Conservation (phyloP, 2,888 invertebrate species). For the Lithophane socia region DNA sequence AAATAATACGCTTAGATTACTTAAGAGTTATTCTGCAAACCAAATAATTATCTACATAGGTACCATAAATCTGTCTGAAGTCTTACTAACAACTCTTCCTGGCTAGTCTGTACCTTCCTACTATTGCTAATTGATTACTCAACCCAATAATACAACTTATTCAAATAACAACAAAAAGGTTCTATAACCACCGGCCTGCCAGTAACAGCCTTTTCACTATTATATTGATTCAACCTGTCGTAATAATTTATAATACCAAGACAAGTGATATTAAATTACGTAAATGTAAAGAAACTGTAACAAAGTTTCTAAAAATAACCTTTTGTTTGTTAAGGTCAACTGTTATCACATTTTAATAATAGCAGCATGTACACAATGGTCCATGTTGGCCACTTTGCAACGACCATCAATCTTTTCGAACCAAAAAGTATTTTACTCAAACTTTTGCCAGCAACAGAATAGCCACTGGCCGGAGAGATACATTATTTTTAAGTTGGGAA, state of each 20-base stretch:
- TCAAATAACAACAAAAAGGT: slow-evolving; percentile 45
- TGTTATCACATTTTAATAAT: slow-evolving; percentile 17
- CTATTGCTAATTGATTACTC: slow-evolving; percentile 41
- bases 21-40: slow-evolving; percentile 23
- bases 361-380: slow-evolving; percentile 22
- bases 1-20: slow-evolving; percentile 31
- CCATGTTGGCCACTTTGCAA: slow-evolving; percentile 16
- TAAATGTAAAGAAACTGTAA: slow-evolving; percentile 54
- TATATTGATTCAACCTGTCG: slow-evolving; percentile 60
- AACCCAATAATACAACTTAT: slow-evolving; percentile 38
- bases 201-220: slow-evolving; percentile 43
- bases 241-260: slow-evolving; percentile 56
- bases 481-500: neutral
- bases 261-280: slow-evolving; percentile 62
- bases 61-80: slow-evolving; percentile 43
- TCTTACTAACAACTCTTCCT: slow-evolving; percentile 37
- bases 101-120: slow-evolving; percentile 19
- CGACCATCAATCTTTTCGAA: slow-evolving; percentile 1
- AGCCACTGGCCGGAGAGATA: neutral
- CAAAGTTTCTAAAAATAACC: slow-evolving; percentile 61
- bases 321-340: slow-evolving; percentile 58
- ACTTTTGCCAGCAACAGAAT: neutral
- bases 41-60: slow-evolving; percentile 4
- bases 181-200: slow-evolving; percentile 1
- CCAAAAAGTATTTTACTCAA: slow-evolving; percentile 14